phyloP scores from a whole-genome alignment of 2,888 invertebrate species.

The Willowsia nigromaculata region DNA sequence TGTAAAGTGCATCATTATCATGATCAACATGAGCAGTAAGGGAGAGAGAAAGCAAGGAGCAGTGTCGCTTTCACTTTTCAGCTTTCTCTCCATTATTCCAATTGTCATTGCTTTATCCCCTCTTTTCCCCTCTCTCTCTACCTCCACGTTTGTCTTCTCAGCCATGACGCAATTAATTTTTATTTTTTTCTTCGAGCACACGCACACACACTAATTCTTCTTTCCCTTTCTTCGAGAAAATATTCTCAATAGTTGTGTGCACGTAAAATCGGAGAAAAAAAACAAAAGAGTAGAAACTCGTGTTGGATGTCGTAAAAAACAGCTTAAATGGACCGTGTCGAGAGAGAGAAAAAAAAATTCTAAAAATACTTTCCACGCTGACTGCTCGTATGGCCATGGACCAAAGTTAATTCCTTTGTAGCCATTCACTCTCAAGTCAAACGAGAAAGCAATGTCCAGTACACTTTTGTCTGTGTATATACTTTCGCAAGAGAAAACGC shows the following conservation, averaged over 20 bases:
- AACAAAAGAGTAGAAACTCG: not conserved
- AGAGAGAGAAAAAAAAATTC: not conserved
- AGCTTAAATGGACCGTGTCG: not conserved
- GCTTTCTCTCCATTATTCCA: not conserved
- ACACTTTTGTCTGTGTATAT: not conserved
- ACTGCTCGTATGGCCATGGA: not conserved
- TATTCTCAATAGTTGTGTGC: not conserved
- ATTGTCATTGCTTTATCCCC: not conserved
- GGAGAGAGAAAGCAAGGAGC: not conserved
- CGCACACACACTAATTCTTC: not conserved
- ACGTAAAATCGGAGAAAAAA: not conserved
- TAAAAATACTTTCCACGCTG: not conserved
- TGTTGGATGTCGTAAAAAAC: not conserved
- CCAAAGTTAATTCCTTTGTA: not conserved
- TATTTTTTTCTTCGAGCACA: not conserved
- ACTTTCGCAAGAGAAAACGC: not conserved
- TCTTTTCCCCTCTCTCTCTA: not conserved
- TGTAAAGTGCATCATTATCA: not conserved
- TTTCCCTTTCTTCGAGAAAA: not conserved
- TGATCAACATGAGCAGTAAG: not conserved
- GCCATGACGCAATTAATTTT: constrained; percentile 14
- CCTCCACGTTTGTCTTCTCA: not conserved
- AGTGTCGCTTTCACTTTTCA: constrained; percentile 8
- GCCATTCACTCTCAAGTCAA: not conserved
- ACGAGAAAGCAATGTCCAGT: not conserved